Evolutionary conservation across 1,140 invertebrate species (phyloP), one percentile per base, ranked within the genome.

Genomic region (Semibalanus balanoides): DNA sequence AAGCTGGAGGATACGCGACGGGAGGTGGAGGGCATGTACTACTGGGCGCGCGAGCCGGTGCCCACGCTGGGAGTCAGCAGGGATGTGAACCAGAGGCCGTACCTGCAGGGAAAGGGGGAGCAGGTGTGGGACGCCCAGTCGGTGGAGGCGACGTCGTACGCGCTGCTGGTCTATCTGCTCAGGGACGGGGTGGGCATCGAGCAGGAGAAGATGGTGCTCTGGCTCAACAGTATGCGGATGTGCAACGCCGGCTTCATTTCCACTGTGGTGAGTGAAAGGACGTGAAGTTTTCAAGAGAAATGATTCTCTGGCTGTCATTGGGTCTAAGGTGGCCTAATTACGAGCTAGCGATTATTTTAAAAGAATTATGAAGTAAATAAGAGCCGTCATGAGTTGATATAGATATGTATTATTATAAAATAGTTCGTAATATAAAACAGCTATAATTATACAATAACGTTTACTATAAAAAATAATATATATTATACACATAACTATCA

Each of bases 121-220:
- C 81, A 80, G 73, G 80, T 79, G 78, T 81, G 81, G 78, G 84
- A 86, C 76, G 83, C 84, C 0, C 73, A 83, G 14, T 85, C 84
- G 0, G 83, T 88, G 0, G 87, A 88, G 80, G 83, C 86, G 0
- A 88, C 88, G 3, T 83, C 87, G 0, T 89, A 88, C 81, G 88
- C 87, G 14, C 81, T 89, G 0, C 80, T 89, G 76, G 83, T 85
- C 0, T 85, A 87, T 73, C 79, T 85, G 19, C 77, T 81, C 5
- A 78, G 83, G n/a, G 85, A 85, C 40, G 85, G 85, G 0, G 78
- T 85, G 30, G 82, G 82, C 14, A 75, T 80, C 27, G 76, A 81
- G 17, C 78, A 82, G 35, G 84, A 85, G 70, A 81, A 82, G 76
- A 86, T 88, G 75, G 87, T 89, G 76, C 81, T 82, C 31, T 89